These are phyloP conservation scores for Marmota flaviventris DNA, from an alignment of 2,113 vertebrate genomes.

Conservation along the genomic window DNA sequence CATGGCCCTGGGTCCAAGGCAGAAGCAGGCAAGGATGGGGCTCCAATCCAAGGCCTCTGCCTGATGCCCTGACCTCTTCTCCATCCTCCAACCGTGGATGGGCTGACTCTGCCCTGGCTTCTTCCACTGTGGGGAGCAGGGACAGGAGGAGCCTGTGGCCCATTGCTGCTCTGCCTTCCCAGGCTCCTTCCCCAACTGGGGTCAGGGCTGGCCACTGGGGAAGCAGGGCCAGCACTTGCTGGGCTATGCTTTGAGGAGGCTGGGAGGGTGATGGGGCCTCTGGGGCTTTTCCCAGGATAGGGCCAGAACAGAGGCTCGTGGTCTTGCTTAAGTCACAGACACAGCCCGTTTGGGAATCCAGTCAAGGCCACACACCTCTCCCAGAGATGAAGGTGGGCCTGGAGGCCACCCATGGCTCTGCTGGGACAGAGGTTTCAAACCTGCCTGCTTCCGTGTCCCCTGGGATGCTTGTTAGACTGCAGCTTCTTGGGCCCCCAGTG, in stretches of 20 bases:
- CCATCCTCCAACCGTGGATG: fast-evolving
- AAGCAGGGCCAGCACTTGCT: background rate
- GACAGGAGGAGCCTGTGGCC: background rate
- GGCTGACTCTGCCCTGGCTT: fast-evolving
- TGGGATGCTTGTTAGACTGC: background rate
- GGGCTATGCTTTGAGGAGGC: background rate
- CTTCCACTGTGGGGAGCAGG: background rate
- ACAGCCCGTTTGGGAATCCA: too few species aligned
- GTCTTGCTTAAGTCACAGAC: background rate
- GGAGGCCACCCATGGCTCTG: background rate
- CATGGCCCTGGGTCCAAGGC: fast-evolving
- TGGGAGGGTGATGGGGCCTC: background rate
- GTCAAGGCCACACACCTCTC: too few species aligned
- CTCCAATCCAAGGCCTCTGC: fast-evolving
- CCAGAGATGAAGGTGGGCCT: background rate
- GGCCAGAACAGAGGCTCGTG: background rate
- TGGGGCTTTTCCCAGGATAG: background rate
- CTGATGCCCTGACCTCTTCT: too few species aligned
- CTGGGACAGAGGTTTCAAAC: background rate
- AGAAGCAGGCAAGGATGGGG: background rate
- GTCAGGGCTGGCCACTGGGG: background rate
- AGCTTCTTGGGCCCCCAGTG: fast-evolving
- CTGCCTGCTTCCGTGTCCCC: background rate
- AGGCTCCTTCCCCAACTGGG: background rate
- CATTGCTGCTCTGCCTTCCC: background rate